Conservation (phyloP, 2,797 vertebrate genomes). For the Xiphophorus birchmanni region DNA sequence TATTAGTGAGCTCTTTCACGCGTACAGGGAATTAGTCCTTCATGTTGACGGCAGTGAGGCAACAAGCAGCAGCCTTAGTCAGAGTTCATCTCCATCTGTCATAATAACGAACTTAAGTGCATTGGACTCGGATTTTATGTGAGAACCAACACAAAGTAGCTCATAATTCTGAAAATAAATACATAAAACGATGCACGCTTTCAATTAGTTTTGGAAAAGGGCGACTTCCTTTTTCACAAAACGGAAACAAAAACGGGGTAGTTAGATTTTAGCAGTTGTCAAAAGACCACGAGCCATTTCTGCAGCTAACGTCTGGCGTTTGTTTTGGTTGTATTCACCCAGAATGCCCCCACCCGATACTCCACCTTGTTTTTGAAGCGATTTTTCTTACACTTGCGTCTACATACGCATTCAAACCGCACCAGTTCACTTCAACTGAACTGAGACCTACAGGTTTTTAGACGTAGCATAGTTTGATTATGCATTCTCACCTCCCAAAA, state of each 20-base stretch:
- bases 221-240: too few species aligned
- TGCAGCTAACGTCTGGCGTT: not conserved
- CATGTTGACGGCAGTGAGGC: not conserved
- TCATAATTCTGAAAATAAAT: not conserved
- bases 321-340: not conserved
- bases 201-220: not conserved
- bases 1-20: conserved; percentile 10
- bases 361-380: not conserved
- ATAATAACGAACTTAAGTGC: not conserved
- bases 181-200: not conserved
- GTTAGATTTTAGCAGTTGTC: too few species aligned
- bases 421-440: too few species aligned
- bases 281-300: too few species aligned
- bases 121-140: not conserved
- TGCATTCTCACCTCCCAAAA: too few species aligned
- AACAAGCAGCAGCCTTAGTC: not conserved
- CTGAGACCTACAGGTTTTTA: too few species aligned
- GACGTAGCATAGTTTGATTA: too few species aligned
- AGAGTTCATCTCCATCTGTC: not conserved
- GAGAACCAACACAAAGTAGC: not conserved
- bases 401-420: too few species aligned
- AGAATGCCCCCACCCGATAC: too few species aligned
- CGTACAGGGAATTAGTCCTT: conserved; percentile 6
- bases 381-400: too few species aligned
- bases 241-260: not conserved